These are phyloP conservation scores for Tragelaphus scriptus DNA, from an alignment of 2,113 vertebrate species.

Conservation along the genomic window DNA sequence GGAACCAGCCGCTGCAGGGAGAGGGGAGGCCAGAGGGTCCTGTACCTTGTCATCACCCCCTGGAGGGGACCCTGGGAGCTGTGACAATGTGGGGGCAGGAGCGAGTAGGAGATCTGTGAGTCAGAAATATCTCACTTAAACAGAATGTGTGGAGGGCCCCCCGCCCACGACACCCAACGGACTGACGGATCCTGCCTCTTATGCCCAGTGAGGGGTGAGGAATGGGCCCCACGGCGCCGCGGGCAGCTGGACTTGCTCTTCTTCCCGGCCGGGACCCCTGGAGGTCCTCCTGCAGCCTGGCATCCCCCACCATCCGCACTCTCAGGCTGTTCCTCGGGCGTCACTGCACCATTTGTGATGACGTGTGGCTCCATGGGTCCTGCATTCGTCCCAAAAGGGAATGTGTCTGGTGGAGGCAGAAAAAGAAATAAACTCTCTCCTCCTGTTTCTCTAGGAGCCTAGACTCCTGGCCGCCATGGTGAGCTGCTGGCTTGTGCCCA, in stretches of 20 bases:
- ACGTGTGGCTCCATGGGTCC: not conserved
- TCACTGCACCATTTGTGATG: fast-evolving
- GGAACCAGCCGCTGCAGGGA: not conserved
- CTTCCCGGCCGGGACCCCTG: fast-evolving
- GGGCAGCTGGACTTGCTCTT: fast-evolving
- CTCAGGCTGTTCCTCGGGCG: fast-evolving
- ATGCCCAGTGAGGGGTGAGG: not conserved
- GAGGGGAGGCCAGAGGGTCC: too few relatives aligned
- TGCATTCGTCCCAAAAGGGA: too few relatives aligned
- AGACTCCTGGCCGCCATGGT: fast-evolving
- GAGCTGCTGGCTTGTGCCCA: fast-evolving
- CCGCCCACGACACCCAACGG: fast-evolving
- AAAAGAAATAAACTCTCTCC: not conserved
- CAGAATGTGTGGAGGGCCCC: fast-evolving
- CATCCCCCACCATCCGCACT: fast-evolving
- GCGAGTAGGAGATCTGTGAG: fast-evolving
- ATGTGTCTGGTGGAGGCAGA: not conserved
- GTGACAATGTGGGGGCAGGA: fast-evolving
- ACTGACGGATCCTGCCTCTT: fast-evolving
- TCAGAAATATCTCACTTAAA: not conserved
- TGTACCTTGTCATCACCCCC: not conserved
- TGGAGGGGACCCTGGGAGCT: not conserved
- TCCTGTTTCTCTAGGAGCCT: fast-evolving
- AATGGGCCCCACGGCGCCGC: fast-evolving
- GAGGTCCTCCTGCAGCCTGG: not conserved